Evolutionary conservation across 2,113 vertebrate genomes (phyloP).

Genomic region (Amphiprion percula): DNA sequence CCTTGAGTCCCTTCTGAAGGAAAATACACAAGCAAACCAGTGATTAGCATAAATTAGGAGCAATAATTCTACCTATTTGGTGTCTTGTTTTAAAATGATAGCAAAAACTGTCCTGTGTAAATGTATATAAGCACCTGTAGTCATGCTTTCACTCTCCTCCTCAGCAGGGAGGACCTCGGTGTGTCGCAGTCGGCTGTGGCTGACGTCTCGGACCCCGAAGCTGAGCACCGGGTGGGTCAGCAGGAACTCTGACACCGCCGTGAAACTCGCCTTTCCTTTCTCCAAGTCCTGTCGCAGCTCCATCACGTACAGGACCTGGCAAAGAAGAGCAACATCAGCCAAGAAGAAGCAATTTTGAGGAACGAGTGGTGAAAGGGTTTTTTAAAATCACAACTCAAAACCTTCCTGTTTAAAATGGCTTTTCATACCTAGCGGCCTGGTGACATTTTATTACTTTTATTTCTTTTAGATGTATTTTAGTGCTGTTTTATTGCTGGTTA

Average conservation of each 20-base stretch:
- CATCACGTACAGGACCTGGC: constrained; percentile 97
- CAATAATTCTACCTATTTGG: constrained; percentile 15
- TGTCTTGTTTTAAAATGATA: background rate
- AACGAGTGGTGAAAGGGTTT: too few relatives aligned
- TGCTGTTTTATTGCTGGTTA: too few relatives aligned
- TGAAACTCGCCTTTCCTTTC: constrained; percentile 93
- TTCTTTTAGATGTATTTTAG: too few relatives aligned
- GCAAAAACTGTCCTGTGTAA: background rate
- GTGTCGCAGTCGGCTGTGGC: constrained; percentile 89
- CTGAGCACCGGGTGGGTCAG: constrained; percentile 98
- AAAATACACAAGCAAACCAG: constrained; percentile 14
- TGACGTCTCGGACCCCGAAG: constrained; percentile 95
- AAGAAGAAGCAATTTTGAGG: background rate
- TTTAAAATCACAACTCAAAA: too few relatives aligned
- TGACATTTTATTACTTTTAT: too few relatives aligned
- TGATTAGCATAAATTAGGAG: background rate
- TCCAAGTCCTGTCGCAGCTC: constrained; percentile 95
- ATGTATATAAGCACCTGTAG: constrained; percentile 82
- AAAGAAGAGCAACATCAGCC: background rate
- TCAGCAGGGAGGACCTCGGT: constrained; percentile 94
- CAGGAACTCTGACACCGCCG: constrained; percentile 97
- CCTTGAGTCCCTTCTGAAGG: constrained; percentile 90
- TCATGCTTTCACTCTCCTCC: constrained; percentile 92
- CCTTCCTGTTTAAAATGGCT: too few relatives aligned
- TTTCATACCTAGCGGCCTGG: too few relatives aligned